phyloP scores from a whole-genome alignment of 2,888 invertebrate species.

The Periphyllus acericola region DNA sequence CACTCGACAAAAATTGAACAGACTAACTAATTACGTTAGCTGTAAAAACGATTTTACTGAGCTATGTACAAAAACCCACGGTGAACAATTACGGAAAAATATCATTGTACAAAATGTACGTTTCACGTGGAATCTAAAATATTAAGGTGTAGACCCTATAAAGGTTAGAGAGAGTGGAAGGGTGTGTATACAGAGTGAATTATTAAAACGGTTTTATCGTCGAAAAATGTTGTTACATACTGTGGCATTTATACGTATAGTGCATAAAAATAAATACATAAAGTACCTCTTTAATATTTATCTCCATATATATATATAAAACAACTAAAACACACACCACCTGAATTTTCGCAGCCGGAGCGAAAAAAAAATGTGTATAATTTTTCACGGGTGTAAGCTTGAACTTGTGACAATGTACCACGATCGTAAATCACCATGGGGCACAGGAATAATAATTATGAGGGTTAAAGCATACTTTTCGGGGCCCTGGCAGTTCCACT shows the following conservation, averaged over 20 bases:
- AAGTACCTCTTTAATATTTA: conserved; percentile 4
- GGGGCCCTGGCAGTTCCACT: conserved; percentile 17
- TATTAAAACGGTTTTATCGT: conserved; percentile 3
- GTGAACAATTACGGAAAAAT: neutral
- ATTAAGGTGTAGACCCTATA: too few relatives aligned
- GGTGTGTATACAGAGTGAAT: neutral
- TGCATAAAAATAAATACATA: neutral
- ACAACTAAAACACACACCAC: neutral
- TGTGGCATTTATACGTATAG: neutral
- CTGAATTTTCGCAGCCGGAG: conserved; percentile 20
- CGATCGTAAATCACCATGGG: conserved; percentile 39
- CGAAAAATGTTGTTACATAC: neutral
- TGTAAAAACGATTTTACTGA: too few relatives aligned
- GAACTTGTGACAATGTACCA: conserved; percentile 33
- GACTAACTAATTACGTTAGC: too few relatives aligned
- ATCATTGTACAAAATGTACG: neutral
- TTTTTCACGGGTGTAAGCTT: conserved; percentile 34
- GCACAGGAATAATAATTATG: conserved; percentile 58
- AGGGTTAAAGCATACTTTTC: conserved; percentile 60
- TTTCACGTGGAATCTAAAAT: too few relatives aligned
- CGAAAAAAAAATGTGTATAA: conserved; percentile 31
- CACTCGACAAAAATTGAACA: too few relatives aligned
- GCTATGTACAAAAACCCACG: neutral
- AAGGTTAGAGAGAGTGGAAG: neutral
- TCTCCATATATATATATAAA: neutral